A percentile compares a stretch with the other conserved stretches of the same genome.
phyloP scores from a whole-genome alignment of 2,888 invertebrate species.

The Drosophila birchii region DNA sequence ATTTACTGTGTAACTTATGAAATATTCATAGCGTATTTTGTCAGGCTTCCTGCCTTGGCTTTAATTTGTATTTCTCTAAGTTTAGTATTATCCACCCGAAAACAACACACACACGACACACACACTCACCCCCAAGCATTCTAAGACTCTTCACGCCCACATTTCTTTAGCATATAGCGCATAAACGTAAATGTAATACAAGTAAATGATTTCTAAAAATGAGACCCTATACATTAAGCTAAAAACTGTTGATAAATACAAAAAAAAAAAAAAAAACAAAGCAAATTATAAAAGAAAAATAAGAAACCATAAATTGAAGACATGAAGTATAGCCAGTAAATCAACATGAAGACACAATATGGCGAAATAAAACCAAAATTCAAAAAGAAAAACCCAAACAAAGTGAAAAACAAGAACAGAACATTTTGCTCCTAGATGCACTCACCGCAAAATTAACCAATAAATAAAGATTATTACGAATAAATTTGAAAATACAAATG shows the following conservation, averaged over 20 bases:
- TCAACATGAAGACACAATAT: conserved; percentile 36
- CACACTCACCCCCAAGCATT: conserved; percentile 28
- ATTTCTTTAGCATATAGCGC: conserved; percentile 62
- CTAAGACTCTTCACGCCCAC: conserved; percentile 46
- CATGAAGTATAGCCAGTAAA: conserved; percentile 46
- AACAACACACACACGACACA: not conserved
- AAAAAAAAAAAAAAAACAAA: conserved; percentile 61
- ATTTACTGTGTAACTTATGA: conserved; percentile 72
- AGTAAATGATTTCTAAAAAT: conserved; percentile 64
- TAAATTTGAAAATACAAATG: conserved; percentile 58
- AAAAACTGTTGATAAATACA: conserved; percentile 72
- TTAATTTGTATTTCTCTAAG: conserved; percentile 57
- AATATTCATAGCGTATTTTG: conserved; percentile 67
- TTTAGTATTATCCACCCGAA: conserved; percentile 65
- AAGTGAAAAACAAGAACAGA: conserved; percentile 50
- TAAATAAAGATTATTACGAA: conserved; percentile 78
- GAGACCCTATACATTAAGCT: conserved; percentile 49
- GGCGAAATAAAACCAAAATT: conserved; percentile 63
- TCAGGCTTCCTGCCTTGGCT: conserved; percentile 19
- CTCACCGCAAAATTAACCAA: conserved; percentile 83
- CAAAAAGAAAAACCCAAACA: conserved; percentile 26
- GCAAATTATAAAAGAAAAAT: conserved; percentile 59
- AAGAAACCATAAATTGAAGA: conserved; percentile 25
- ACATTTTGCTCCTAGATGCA: conserved; percentile 84
- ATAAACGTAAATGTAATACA: conserved; percentile 60